phyloP scores from a whole-genome alignment of 2,888 invertebrate genomes.

The Eupeodes latifasciatus region DNA sequence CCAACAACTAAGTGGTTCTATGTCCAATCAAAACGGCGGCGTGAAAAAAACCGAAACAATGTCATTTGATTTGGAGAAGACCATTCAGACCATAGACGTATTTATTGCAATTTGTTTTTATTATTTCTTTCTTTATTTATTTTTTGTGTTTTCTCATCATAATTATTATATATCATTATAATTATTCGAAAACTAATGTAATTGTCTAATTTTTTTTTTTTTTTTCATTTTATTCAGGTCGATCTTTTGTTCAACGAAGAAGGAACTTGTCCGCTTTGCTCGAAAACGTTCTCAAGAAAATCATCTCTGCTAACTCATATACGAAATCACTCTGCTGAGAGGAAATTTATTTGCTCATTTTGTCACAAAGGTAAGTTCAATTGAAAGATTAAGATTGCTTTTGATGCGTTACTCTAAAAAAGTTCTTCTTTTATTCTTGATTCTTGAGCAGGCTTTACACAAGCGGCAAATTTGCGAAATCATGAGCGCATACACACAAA shows the following conservation, averaged over 20 bases:
- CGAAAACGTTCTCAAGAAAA: slow-evolving; percentile 84
- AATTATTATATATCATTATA: background rate
- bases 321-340: slow-evolving; percentile 84
- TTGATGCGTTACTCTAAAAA: background rate
- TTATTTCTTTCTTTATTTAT: slow-evolving; percentile 37
- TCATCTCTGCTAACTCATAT: slow-evolving; percentile 84
- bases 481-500: slow-evolving; percentile 84
- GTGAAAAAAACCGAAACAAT: slow-evolving; percentile 80
- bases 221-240: slow-evolving; percentile 79
- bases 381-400: background rate
- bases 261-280: slow-evolving; percentile 84
- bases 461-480: slow-evolving; percentile 84
- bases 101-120: slow-evolving; percentile 74
- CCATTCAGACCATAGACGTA: slow-evolving; percentile 82
- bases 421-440: slow-evolving; percentile 15
- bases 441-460: slow-evolving; percentile 82
- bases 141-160: background rate
- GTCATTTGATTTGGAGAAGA: slow-evolving; percentile 82
- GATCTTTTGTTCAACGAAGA: slow-evolving; percentile 84
- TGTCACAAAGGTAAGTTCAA: slow-evolving; percentile 83
- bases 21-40: slow-evolving; percentile 79
- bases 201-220: slow-evolving; percentile 20
- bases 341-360: slow-evolving; percentile 83
- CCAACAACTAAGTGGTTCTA: slow-evolving; percentile 74
- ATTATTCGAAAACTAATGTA: background rate